phyloP scores from a whole-genome alignment of 1,140 invertebrate species.

The Microplitis mediator region DNA sequence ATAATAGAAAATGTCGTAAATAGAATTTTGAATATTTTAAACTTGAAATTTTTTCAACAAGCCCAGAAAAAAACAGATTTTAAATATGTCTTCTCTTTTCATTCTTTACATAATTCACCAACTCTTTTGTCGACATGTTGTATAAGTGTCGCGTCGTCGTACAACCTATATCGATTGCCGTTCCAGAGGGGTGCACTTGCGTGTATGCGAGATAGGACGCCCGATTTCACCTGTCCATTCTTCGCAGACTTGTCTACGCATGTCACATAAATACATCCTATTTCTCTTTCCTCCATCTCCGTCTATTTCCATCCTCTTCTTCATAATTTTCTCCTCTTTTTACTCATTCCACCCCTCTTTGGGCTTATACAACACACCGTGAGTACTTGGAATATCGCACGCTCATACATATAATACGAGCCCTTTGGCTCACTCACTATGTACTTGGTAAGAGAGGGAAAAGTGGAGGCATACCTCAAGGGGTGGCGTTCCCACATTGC shows the following conservation, averaged over 20 bases:
- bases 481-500: slow-evolving; percentile 26
- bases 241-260: slow-evolving; percentile 15
- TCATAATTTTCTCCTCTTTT: background rate
- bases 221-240: slow-evolving; percentile 45
- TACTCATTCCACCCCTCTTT: no score
- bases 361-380: background rate
- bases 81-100: no score
- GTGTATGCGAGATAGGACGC: slow-evolving; percentile 32
- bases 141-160: slow-evolving; percentile 26
- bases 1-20: no score
- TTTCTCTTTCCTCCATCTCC: slow-evolving; percentile 32
- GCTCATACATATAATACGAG: slow-evolving; percentile 11
- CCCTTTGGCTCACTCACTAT: background rate
- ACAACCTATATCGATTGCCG: slow-evolving; percentile 35
- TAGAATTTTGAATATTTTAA: no score
- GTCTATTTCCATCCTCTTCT: background rate
- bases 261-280: slow-evolving; percentile 22
- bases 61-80: no score
- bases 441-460: background rate
- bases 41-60: no score
- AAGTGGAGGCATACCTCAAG: slow-evolving; percentile 39
- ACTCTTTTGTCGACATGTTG: slow-evolving; percentile 30
- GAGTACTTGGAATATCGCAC: slow-evolving; percentile 14
- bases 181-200: slow-evolving; percentile 14
- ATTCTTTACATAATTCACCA: slow-evolving; percentile 16